Evolutionary conservation across 2,113 vertebrate genomes (phyloP).

Genomic region (Ailurus styani): DNA sequence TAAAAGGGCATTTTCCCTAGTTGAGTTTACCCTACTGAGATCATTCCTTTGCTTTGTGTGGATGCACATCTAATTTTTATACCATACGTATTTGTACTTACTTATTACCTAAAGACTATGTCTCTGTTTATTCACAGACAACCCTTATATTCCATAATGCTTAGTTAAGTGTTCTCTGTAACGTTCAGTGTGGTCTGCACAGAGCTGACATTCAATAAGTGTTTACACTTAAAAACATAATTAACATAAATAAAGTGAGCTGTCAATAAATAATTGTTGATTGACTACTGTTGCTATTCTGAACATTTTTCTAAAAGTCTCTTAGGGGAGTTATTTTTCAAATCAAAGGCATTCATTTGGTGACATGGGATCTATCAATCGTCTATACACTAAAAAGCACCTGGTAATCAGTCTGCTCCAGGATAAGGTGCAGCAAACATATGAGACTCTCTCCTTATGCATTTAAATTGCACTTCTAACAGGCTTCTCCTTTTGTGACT

Average conservation of each 20-base stretch:
- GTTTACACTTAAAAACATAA: neutral
- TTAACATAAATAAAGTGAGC: neutral
- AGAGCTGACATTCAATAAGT: neutral
- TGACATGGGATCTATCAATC: neutral
- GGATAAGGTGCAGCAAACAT: slow-evolving; percentile 5
- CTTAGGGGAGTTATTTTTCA: slow-evolving; percentile 27
- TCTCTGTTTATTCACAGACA: neutral
- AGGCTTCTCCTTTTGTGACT: slow-evolving; percentile 50
- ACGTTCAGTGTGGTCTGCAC: neutral
- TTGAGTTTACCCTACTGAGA: neutral
- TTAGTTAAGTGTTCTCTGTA: neutral
- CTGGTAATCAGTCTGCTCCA: slow-evolving; percentile 39
- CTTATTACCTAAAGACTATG: neutral
- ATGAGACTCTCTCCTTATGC: slow-evolving; percentile 13
- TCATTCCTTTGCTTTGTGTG: neutral
- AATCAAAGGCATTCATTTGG: slow-evolving; percentile 7
- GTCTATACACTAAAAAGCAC: slow-evolving; percentile 30
- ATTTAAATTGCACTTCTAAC: slow-evolving; percentile 65
- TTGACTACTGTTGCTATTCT: neutral
- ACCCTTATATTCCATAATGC: neutral
- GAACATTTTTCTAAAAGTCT: slow-evolving; percentile 32
- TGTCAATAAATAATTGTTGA: slow-evolving; percentile 18
- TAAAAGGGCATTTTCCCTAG: neutral
- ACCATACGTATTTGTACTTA: neutral
- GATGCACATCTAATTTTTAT: neutral